phyloP scores from a whole-genome alignment of 2,113 vertebrate species.

The Cardinalis cardinalis region DNA sequence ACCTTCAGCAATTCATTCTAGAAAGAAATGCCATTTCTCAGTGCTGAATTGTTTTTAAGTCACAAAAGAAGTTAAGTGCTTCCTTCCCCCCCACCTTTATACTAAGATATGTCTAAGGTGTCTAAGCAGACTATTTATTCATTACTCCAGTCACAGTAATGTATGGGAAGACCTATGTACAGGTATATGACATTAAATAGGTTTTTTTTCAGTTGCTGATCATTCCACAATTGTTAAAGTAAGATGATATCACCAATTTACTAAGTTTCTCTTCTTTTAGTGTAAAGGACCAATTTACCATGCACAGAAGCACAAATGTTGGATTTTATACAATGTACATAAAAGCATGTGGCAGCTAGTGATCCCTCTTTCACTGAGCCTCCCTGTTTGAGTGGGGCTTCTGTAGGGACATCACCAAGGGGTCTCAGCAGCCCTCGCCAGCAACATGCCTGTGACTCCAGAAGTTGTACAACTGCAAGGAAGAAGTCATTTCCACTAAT shows the following conservation, averaged over 20 bases:
- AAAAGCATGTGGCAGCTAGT: neutral
- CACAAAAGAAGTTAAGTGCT: neutral
- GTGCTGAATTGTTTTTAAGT: neutral
- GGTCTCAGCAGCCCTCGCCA: neutral
- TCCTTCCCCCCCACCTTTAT: neutral
- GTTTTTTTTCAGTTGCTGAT: neutral
- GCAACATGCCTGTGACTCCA: neutral
- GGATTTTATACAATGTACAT: neutral
- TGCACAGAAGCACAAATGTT: constrained; percentile 32
- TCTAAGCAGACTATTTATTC: neutral
- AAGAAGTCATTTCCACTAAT: neutral
- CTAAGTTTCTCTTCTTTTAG: neutral
- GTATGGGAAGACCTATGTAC: neutral
- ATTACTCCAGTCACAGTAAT: neutral
- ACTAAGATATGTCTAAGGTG: neutral
- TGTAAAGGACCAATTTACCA: constrained; percentile 24
- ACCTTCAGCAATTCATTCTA: neutral
- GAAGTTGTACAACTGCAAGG: neutral
- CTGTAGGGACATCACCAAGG: neutral
- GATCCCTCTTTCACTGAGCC: neutral
- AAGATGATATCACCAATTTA: neutral
- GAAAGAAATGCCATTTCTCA: neutral
- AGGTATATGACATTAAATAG: neutral
- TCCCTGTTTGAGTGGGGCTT: neutral
- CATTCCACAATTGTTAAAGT: neutral